Conservation (phyloP, 2,113 vertebrate species). For the Hippocampus zosterae region DNA sequence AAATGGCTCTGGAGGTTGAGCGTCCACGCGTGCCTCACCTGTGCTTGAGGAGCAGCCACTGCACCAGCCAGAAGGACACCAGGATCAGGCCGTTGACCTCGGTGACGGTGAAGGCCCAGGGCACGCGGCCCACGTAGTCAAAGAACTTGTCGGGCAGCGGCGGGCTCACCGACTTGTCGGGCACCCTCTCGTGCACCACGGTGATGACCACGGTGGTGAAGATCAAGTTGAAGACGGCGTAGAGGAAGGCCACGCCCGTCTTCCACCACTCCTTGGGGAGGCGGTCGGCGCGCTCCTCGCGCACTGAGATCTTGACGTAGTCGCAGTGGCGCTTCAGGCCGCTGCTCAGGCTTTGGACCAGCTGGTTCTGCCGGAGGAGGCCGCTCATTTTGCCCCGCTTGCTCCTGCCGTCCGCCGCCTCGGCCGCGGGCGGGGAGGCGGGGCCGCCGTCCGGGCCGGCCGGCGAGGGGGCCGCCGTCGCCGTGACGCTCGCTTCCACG, state of each 20-base stretch:
- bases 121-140: slow-evolving; percentile 88
- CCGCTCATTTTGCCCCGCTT: not conserved
- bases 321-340: slow-evolving; percentile 77
- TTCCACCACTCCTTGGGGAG: slow-evolving; percentile 97
- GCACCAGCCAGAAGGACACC: slow-evolving; percentile 83
- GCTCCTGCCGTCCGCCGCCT: not conserved
- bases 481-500: slow-evolving; percentile 27
- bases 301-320: slow-evolving; percentile 84
- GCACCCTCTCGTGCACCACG: slow-evolving; percentile 92
- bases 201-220: slow-evolving; percentile 94
- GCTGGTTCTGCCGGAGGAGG: slow-evolving; percentile 36
- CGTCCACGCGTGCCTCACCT: slow-evolving; percentile 74
- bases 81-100: slow-evolving; percentile 94
- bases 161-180: slow-evolving; percentile 87
- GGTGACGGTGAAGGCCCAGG: slow-evolving; percentile 95
- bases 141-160: slow-evolving; percentile 98
- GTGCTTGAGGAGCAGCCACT: slow-evolving; percentile 91
- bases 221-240: slow-evolving; percentile 85
- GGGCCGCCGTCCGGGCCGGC: slow-evolving; percentile 29
- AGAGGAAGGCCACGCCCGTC: slow-evolving; percentile 88
- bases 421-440: accelerated
- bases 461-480: not conserved
- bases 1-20: too few relatives aligned
- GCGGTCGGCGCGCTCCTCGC: slow-evolving; percentile 73
- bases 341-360: slow-evolving; percentile 56